A percentile compares a stretch with the other conserved stretches of the same genome.
phyloP scores from a whole-genome alignment of 1,140 invertebrate genomes.

The Drosophila cardini region DNA sequence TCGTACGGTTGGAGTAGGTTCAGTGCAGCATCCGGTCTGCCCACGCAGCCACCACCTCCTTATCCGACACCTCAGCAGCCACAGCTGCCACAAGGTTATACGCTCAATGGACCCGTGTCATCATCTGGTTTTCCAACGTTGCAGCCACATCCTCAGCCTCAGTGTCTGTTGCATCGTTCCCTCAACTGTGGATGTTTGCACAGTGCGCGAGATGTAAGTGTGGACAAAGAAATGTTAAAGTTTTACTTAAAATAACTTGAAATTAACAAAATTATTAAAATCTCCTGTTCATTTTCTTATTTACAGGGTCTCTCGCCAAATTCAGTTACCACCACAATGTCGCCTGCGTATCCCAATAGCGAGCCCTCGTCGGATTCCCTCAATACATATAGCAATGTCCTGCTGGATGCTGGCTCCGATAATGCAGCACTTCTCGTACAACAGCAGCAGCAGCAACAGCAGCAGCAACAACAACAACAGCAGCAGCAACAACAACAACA shows the following conservation, averaged over 20 bases:
- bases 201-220: conserved; percentile 80
- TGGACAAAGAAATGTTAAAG: no score
- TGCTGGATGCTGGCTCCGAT: conserved; percentile 65
- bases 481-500: conserved; percentile 65
- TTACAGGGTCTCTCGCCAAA: conserved; percentile 87
- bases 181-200: conserved; percentile 87
- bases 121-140: conserved; percentile 57
- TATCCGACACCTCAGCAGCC: conserved; percentile 85
- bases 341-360: conserved; percentile 88
- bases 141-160: conserved; percentile 76
- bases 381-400: conserved; percentile 83
- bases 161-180: conserved; percentile 88
- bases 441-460: conserved; percentile 76
- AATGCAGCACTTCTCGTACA: conserved; percentile 65
- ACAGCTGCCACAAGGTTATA: conserved; percentile 68
- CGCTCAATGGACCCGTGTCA: conserved; percentile 65
- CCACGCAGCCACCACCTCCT: conserved; percentile 86
- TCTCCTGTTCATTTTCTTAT: neutral
- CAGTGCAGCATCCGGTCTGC: conserved; percentile 83
- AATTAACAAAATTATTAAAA: no score
- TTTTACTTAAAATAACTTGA: no score
- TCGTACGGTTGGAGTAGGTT: conserved; percentile 85
- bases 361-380: conserved; percentile 87
- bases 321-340: conserved; percentile 87
- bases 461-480: conserved; percentile 71